Evolutionary conservation across 2,113 vertebrate species (phyloP).

Genomic region (Myocastor coypus): DNA sequence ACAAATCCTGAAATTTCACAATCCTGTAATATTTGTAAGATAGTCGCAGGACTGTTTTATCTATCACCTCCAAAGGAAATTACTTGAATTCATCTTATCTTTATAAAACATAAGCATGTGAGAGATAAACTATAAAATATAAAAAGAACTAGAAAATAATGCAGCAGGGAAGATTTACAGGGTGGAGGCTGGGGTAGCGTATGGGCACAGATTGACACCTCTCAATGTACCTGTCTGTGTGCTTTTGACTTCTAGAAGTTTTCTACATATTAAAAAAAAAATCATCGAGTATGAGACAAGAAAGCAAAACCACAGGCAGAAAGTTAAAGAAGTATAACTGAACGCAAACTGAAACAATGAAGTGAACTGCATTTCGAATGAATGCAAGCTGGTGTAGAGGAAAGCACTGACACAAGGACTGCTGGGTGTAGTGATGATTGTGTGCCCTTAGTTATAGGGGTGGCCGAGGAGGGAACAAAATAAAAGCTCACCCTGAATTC

Average conservation of each 20-base stretch:
- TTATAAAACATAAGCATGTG: neutral
- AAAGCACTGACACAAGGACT: neutral
- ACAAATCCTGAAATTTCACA: no score
- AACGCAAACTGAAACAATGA: neutral
- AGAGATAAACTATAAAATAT: neutral
- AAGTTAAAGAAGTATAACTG: neutral
- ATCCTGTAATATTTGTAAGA: neutral
- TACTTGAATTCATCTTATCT: neutral
- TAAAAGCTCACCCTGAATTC: neutral
- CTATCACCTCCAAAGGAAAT: neutral
- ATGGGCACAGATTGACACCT: neutral
- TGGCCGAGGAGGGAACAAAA: neutral
- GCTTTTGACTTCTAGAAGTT: neutral
- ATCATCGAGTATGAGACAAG: neutral
- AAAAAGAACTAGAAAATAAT: neutral
- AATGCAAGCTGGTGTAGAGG: neutral
- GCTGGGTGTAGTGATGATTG: neutral
- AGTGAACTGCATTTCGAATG: neutral
- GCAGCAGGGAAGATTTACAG: neutral
- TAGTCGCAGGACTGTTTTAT: neutral
- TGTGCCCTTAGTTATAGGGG: neutral
- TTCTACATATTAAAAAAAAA: neutral
- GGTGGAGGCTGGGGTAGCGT: neutral
- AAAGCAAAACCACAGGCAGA: neutral
- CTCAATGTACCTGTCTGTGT: neutral